Conservation (phyloP, 2,113 vertebrate genomes). For the Amphilophus citrinellus region DNA sequence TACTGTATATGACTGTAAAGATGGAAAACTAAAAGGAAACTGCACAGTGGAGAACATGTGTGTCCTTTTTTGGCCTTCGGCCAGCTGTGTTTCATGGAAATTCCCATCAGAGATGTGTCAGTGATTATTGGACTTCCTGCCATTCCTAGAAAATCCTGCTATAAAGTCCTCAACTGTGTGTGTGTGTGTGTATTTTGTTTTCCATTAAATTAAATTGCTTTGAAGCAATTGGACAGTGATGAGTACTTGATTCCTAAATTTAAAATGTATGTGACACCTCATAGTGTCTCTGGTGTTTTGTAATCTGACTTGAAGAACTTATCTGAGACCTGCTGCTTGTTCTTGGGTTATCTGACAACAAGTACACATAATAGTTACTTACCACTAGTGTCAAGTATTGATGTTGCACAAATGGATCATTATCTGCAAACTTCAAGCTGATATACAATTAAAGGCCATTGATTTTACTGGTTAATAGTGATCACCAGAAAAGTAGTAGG, state of each 20-base stretch:
- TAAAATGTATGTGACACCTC: background rate
- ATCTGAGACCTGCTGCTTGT: background rate
- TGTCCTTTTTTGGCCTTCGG: background rate
- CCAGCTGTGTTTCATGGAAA: background rate
- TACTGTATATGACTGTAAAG: fast-evolving
- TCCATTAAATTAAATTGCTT: background rate
- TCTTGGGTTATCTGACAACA: background rate
- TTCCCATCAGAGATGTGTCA: conserved; percentile 11
- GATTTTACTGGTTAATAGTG: too few species aligned
- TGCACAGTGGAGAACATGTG: background rate
- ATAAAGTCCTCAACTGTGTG: background rate
- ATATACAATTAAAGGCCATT: too few species aligned
- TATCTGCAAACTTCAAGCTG: too few species aligned
- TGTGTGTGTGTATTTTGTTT: background rate
- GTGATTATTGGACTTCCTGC: background rate
- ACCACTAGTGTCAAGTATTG: too few species aligned
- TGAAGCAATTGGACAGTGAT: background rate
- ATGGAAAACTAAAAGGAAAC: background rate
- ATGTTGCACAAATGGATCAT: too few species aligned
- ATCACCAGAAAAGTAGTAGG: too few species aligned
- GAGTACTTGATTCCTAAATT: background rate
- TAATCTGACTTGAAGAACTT: background rate
- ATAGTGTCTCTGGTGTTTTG: background rate
- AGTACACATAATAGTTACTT: background rate
- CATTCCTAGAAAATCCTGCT: background rate